Evolutionary conservation across 2,888 invertebrate species (phyloP).

Genomic region (Megaustenia siamemsis): DNA sequence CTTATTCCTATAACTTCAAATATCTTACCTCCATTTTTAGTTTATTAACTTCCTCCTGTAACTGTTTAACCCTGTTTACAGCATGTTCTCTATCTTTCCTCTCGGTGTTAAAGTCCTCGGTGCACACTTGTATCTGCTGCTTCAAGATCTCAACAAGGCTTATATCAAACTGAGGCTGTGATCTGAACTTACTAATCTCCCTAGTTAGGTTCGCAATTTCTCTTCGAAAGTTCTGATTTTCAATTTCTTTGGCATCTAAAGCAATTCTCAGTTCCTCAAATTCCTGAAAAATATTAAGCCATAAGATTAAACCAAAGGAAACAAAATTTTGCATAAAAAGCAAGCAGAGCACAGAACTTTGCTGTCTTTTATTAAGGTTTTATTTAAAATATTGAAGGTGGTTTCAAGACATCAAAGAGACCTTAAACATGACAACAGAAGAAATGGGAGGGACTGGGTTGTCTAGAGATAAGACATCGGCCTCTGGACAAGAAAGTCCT

Average conservation of each 20-base stretch:
- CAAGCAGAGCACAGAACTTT: no score
- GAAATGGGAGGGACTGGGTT: no score
- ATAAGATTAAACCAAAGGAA: not conserved
- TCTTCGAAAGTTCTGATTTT: slow-evolving; percentile 29
- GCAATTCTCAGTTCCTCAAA: not conserved
- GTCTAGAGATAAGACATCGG: no score
- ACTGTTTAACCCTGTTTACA: slow-evolving; percentile 61
- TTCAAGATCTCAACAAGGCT: slow-evolving; percentile 67
- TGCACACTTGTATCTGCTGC: slow-evolving; percentile 74
- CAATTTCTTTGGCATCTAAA: not conserved
- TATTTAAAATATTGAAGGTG: no score
- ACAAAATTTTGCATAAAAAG: not conserved
- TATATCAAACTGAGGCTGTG: slow-evolving; percentile 55
- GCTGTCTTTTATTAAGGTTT: no score
- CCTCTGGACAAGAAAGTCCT: no score
- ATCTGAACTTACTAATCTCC: slow-evolving; percentile 53
- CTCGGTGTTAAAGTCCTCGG: slow-evolving; percentile 75
- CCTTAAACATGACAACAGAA: no score
- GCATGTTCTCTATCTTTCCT: slow-evolving; percentile 72
- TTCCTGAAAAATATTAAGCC: slow-evolving; percentile 20
- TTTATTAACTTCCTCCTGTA: slow-evolving; percentile 62
- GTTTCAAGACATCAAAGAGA: no score
- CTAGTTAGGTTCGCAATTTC: not conserved
- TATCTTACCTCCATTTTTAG: slow-evolving; percentile 62
- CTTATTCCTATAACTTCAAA: no score